Base-by-base conservation (phyloP, 2,113 vertebrate species). In the Pseudopipra pipra region DNA sequence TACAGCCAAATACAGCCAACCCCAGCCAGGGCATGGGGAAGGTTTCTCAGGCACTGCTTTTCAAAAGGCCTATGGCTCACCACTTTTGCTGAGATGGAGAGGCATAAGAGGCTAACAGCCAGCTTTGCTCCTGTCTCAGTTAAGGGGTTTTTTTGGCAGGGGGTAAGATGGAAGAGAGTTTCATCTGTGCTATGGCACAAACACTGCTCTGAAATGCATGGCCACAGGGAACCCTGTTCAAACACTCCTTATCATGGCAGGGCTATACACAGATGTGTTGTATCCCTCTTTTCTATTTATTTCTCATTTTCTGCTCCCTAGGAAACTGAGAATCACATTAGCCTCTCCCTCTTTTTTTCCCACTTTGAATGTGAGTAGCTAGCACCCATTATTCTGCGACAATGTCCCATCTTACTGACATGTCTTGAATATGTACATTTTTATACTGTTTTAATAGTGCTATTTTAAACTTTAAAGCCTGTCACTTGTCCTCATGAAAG, bases 381-480 rank as follows among this genome's bases (percentile, higher is more conserved):
- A 67, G 58, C 91, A 96, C 81, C 94, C 93, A 80, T 94, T 97
- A 96, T 95, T 77, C 83, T 81, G 65, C 90, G 93, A 94, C 95
- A 95, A 76, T 93, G 90, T 96, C 94, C 94, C 90, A 87, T 95
- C 94, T 94, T 65, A 87, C 91, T 95, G 95, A 96, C 87, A 72
- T 16, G 31, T 89, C 94, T 96, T 96, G 86, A 96, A 97, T 95
- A 95, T 95, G 96, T 94, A 94, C 91, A 84, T 95, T 96, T 94
- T 96, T 90, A 93, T 93, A 92, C 79, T 14, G 92, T 79, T 93
- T 95, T 95, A 95, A 91, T 93, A 96, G 82, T 54, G 91, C 82
- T 96, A 96, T 97, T 97, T 97, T 93, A 96, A 92, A 88, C 94
- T 95, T 94, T 97, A 94, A 94, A 97, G 94, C 79, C 65, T 74